Percentiles rank a stretch among this genome's conserved stretches.
Conservation (phyloP, 2,888 invertebrate species). For the Pherbina coryleti region DNA sequence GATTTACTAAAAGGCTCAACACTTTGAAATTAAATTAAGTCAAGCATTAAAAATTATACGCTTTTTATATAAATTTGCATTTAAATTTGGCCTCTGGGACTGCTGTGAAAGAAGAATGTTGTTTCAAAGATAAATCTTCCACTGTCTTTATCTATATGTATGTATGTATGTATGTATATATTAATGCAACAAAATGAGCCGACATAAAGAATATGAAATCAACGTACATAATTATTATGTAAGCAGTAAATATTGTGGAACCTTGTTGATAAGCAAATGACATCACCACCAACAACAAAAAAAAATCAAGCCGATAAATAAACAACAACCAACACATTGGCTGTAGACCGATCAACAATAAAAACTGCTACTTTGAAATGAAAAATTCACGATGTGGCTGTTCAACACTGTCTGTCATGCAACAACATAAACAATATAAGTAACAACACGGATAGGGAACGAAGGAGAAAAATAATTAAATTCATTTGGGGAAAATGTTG, state of each 20-base stretch:
- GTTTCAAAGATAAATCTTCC: too few species aligned
- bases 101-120: too few species aligned
- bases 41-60: too few species aligned
- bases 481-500: constrained; percentile 15
- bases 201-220: not conserved
- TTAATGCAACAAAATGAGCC: too few species aligned
- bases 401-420: not conserved
- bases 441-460: not conserved
- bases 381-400: not conserved
- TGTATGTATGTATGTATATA: too few species aligned
- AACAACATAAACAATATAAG: not conserved
- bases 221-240: not conserved
- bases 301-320: not conserved
- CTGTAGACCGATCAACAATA: constrained; percentile 1
- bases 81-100: too few species aligned
- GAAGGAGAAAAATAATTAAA: constrained; percentile 21
- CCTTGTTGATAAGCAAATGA: not conserved
- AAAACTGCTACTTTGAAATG: not conserved
- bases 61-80: too few species aligned
- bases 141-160: too few species aligned
- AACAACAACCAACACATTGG: not conserved
- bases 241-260: not conserved
- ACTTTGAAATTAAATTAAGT: too few species aligned
- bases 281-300: not conserved
- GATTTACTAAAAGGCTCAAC: too few species aligned